Conservation (phyloP, 2,113 vertebrate species). For the Procavia capensis region DNA sequence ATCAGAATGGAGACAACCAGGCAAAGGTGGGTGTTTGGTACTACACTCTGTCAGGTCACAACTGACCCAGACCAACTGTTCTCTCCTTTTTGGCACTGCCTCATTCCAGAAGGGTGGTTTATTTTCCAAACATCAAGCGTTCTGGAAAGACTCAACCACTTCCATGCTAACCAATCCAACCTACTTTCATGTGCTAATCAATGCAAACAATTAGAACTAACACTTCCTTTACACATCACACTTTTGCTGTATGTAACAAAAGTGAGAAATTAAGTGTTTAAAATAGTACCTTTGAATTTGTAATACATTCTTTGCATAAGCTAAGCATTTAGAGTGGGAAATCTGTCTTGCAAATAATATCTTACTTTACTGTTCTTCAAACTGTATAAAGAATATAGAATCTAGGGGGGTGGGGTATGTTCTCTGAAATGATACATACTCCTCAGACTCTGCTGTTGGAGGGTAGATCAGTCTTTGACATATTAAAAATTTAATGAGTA, state of each 20-base stretch:
- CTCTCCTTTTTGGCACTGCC: not conserved
- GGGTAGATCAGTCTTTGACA: not conserved
- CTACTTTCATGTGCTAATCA: conserved; percentile 50
- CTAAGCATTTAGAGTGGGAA: not conserved
- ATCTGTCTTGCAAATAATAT: not conserved
- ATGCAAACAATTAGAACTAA: conserved; percentile 63
- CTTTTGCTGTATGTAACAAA: conserved; percentile 49
- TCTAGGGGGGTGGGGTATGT: not conserved
- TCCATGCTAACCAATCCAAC: not conserved
- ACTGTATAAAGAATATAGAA: not conserved
- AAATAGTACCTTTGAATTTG: conserved; percentile 45
- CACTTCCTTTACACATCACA: conserved; percentile 62
- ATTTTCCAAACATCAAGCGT: conserved; percentile 11
- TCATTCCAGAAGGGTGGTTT: not conserved
- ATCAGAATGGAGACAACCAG: not conserved
- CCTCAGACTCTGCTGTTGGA: not conserved
- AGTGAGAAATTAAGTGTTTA: conserved; percentile 58
- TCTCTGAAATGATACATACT: not conserved
- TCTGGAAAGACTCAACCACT: conserved; percentile 43
- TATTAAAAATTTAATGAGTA: not conserved
- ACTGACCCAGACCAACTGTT: not conserved
- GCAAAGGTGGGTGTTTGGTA: not conserved
- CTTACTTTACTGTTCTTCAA: not conserved
- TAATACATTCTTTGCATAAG: conserved; percentile 33
- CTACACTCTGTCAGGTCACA: not conserved